A percentile compares a stretch with the other conserved stretches of the same genome.
Evolutionary conservation across 2,888 invertebrate species (phyloP).

Genomic region (Synergus gifuensis): DNA sequence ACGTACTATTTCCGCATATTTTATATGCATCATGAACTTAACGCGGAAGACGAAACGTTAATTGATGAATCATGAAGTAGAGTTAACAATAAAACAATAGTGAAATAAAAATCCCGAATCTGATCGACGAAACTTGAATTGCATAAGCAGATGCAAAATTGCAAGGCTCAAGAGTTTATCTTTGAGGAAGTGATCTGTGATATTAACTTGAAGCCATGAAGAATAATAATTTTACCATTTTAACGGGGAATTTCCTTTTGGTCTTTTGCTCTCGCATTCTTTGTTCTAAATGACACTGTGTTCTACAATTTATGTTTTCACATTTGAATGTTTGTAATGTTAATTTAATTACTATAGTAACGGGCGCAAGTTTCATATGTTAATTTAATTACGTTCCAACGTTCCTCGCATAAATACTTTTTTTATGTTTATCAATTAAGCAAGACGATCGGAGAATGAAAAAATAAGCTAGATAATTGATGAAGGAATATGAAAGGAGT

Average conservation of each 20-base stretch:
- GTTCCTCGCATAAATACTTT: neutral
- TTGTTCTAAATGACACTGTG: no score
- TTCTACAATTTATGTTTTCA: no score
- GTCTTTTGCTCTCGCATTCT: neutral
- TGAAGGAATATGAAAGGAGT: neutral
- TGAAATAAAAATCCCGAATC: constrained; percentile 50
- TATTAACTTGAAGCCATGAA: neutral
- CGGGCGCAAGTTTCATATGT: constrained; percentile 41
- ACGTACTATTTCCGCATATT: constrained; percentile 33
- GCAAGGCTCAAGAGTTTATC: constrained; percentile 23
- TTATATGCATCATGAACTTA: constrained; percentile 20
- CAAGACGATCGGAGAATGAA: no score
- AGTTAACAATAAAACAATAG: constrained; percentile 50
- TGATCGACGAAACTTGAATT: constrained; percentile 27
- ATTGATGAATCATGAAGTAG: constrained; percentile 49
- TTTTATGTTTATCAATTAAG: neutral
- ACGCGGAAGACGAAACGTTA: constrained; percentile 33
- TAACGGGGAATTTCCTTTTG: neutral
- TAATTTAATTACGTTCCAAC: constrained; percentile 63
- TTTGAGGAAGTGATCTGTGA: neutral
- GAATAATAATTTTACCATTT: neutral
- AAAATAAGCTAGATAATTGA: no score
- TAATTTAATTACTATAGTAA: constrained; percentile 57
- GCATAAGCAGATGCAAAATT: constrained; percentile 43
- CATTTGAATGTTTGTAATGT: constrained; percentile 44